phyloP scores from a whole-genome alignment of 1,140 invertebrate species.

The Drosophila chauvacae region DNA sequence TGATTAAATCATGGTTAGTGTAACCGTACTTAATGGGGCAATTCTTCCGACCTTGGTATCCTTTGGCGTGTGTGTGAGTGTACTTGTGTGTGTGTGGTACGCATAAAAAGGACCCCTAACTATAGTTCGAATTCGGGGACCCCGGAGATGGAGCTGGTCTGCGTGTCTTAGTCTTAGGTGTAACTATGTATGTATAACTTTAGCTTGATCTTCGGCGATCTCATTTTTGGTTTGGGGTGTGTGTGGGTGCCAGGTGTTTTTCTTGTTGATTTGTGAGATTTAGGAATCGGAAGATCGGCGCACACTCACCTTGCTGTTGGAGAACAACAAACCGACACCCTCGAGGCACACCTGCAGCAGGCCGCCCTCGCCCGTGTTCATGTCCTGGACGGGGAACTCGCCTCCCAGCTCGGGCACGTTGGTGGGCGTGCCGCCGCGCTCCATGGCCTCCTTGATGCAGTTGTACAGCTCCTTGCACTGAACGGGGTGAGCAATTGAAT shows the following conservation, averaged over 20 bases:
- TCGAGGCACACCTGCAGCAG: constrained; percentile 99
- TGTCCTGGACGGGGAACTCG: constrained; percentile 99
- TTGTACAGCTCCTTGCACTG: constrained; percentile 99
- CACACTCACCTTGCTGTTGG: constrained; percentile 97
- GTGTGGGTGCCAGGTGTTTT: constrained; percentile 38
- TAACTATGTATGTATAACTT: constrained; percentile 22
- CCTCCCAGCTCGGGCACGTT: constrained; percentile 96
- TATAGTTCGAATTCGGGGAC: constrained; percentile 6
- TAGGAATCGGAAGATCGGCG: neutral
- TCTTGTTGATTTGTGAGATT: neutral
- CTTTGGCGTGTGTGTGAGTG: constrained; percentile 16
- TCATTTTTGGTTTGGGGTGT: constrained; percentile 1
- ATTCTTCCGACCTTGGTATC: constrained; percentile 21
- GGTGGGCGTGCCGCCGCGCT: constrained; percentile 93
- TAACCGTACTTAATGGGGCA: neutral
- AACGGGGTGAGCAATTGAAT: neutral
- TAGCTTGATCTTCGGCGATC: constrained; percentile 17
- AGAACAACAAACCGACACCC: constrained; percentile 98
- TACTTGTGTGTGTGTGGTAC: neutral
- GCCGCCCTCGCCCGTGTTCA: constrained; percentile 97
- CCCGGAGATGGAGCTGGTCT: constrained; percentile 18
- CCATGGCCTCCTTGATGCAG: constrained; percentile 99
- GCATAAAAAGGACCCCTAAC: neutral
- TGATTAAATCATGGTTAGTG: neutral
- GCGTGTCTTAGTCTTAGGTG: constrained; percentile 30